Conservation (phyloP, 2,888 invertebrate genomes). For the Trichogramma evanescens region DNA sequence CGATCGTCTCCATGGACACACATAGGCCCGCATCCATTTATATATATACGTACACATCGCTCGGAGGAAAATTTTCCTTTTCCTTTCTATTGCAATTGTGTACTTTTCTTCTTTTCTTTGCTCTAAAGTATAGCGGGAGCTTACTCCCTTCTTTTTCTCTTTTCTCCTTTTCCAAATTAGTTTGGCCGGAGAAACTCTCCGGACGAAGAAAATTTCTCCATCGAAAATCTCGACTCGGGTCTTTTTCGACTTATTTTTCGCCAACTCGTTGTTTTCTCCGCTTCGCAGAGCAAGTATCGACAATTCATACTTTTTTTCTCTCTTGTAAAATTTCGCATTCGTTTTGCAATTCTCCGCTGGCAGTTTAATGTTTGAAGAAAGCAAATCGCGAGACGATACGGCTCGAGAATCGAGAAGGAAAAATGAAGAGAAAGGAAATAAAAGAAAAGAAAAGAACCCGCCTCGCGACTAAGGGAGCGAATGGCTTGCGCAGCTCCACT, state of each 20-base stretch:
- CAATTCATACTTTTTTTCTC: no score
- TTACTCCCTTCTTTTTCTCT: neutral
- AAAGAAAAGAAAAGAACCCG: neutral
- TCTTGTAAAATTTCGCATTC: neutral
- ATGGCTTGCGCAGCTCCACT: neutral
- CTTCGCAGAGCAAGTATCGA: neutral
- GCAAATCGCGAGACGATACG: neutral
- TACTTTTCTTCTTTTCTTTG: neutral
- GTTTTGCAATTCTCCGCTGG: neutral
- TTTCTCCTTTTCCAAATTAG: neutral
- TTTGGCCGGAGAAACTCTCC: conserved; percentile 3
- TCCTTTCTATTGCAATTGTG: neutral
- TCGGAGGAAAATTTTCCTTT: neutral
- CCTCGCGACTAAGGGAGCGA: neutral
- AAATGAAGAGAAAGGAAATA: neutral
- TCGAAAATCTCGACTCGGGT: conserved; percentile 1
- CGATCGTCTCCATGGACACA: neutral
- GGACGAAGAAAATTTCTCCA: conserved; percentile 5
- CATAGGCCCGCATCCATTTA: neutral
- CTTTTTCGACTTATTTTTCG: neutral
- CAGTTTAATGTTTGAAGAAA: neutral
- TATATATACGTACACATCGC: conserved; percentile 3
- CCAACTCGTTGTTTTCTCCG: neutral
- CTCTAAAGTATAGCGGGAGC: neutral
- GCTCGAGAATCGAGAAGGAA: neutral